These are phyloP conservation scores for Pelmatolapia mariae DNA, from an alignment of 2,113 vertebrate species.

Conservation along the genomic window DNA sequence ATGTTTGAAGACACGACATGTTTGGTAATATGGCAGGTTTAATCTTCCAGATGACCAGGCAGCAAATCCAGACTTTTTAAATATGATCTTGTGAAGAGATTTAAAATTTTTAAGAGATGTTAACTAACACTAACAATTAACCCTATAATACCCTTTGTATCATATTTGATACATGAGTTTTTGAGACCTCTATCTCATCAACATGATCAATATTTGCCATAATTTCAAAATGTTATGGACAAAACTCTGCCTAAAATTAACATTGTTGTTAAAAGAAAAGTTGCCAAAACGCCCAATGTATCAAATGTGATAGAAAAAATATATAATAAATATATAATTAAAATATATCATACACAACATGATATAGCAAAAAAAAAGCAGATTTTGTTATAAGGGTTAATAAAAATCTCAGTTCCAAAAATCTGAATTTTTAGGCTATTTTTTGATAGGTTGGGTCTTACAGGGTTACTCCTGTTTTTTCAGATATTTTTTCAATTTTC, in stretches of 20 bases:
- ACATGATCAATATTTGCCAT: not conserved
- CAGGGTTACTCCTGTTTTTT: not conserved
- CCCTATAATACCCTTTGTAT: not conserved
- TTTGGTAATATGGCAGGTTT: not conserved
- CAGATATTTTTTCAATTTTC: not conserved
- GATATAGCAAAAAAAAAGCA: rapidly evolving
- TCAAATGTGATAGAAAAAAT: not conserved
- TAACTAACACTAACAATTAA: not conserved
- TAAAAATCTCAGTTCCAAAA: not conserved
- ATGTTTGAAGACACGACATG: not conserved
- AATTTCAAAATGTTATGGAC: not conserved
- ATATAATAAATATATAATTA: not conserved
- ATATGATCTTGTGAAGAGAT: not conserved
- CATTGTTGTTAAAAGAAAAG: not conserved
- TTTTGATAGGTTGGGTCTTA: not conserved
- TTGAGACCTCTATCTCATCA: not conserved
- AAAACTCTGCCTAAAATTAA: not conserved
- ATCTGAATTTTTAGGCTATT: too few relatives aligned
- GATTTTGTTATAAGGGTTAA: not conserved
- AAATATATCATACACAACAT: not conserved
- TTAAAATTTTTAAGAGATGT: not conserved
- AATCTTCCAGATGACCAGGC: not conserved
- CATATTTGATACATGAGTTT: not conserved
- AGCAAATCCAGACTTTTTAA: not conserved
- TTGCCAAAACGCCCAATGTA: not conserved